Percentiles rank a stretch among this genome's conserved stretches.
Conservation (phyloP, 2,888 invertebrate species). For the Amphipoea lucens region DNA sequence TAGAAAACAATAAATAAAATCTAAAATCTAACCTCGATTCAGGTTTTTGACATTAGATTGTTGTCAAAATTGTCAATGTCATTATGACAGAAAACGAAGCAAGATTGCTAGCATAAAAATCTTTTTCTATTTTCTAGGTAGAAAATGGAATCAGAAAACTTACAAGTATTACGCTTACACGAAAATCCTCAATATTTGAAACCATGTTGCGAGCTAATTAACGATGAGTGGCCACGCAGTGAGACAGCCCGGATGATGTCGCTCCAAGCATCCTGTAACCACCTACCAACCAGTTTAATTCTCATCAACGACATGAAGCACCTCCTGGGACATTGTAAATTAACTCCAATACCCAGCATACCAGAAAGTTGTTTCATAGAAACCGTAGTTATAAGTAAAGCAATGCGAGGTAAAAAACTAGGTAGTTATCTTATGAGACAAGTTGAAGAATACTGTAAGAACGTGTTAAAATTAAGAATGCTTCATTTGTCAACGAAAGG, state of each 20-base stretch:
- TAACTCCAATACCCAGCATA: conserved; percentile 93
- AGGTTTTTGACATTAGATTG: conserved; percentile 29
- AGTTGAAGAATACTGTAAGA: conserved; percentile 93
- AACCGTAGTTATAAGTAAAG: conserved; percentile 94
- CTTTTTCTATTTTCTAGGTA: conserved; percentile 42
- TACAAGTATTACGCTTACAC: conserved; percentile 92
- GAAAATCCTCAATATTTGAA: conserved; percentile 92
- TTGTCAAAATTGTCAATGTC: conserved; percentile 23
- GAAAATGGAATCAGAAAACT: conserved; percentile 78
- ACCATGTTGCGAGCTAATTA: conserved; percentile 94
- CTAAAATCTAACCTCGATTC: conserved; percentile 46
- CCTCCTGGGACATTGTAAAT: conserved; percentile 95
- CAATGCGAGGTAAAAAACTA: conserved; percentile 93
- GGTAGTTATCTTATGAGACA: conserved; percentile 94
- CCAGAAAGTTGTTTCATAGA: conserved; percentile 94
- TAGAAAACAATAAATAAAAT: conserved; percentile 26
- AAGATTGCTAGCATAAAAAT: conserved; percentile 9
- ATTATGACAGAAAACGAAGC: background rate
- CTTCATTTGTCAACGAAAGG: conserved; percentile 93
- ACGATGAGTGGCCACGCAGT: conserved; percentile 96
- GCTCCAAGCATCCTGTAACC: conserved; percentile 93
- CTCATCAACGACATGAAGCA: conserved; percentile 89
- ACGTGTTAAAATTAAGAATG: conserved; percentile 90
- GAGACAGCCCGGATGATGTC: conserved; percentile 94
- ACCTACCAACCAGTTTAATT: conserved; percentile 93